A percentile compares a stretch with the other conserved stretches of the same genome.
These are phyloP conservation scores for Xyrauchen texanus DNA, from an alignment of 2,113 vertebrate species.

Conservation along the genomic window DNA sequence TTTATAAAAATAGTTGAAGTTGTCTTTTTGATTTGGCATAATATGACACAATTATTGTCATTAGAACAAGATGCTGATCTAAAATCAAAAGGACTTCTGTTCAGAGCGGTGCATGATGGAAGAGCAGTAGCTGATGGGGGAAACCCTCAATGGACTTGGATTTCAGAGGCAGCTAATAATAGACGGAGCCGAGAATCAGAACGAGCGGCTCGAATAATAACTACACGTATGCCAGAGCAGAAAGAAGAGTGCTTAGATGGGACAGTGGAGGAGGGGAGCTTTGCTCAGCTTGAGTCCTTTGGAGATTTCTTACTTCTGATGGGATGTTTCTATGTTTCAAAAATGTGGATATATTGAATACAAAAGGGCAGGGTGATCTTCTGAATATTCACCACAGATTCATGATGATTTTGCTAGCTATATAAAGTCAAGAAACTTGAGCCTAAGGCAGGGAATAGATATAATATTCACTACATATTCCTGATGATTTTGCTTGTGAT, in stretches of 20 bases:
- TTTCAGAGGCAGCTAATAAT: slow-evolving; percentile 47
- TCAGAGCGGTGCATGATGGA: slow-evolving; percentile 5
- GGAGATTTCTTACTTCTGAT: not conserved
- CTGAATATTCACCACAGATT: too few relatives aligned
- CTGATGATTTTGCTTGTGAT: too few relatives aligned
- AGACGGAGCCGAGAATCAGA: slow-evolving; percentile 34
- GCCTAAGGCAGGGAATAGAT: too few relatives aligned
- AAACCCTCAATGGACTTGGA: slow-evolving; percentile 37
- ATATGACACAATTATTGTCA: not conserved
- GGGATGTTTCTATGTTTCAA: not conserved
- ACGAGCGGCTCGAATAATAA: slow-evolving; percentile 34
- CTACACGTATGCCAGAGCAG: not conserved
- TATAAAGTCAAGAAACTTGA: too few relatives aligned
- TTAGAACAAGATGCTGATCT: not conserved
- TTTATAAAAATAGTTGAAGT: not conserved
- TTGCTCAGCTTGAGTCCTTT: not conserved
- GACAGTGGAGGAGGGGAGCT: not conserved
- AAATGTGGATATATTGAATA: not conserved
- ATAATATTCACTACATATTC: too few relatives aligned
- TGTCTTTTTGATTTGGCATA: not conserved
- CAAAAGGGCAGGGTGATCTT: too few relatives aligned
- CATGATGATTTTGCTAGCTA: too few relatives aligned
- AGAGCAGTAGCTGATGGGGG: not conserved
- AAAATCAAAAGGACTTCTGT: slow-evolving; percentile 23
- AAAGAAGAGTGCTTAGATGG: not conserved